Base-by-base conservation (phyloP, 1,140 invertebrate genomes). In the Drosophila leontia region DNA sequence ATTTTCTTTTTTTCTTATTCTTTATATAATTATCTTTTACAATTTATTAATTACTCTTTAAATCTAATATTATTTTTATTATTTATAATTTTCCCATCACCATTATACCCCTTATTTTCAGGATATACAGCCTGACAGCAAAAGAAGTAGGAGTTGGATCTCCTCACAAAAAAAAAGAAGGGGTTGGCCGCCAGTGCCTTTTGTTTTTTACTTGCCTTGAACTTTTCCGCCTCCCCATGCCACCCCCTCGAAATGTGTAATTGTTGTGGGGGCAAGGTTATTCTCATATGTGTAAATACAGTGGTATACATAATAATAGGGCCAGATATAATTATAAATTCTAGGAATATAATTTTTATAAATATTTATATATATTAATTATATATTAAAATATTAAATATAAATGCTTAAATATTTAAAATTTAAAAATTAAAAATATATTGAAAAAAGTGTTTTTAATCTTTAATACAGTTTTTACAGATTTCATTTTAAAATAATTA, bases 181-280 rank as follows among this genome's bases (percentile, higher is more conserved):
- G 70, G 57, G 47, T 58, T 44, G 67, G 58, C 42, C 37, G 68
- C 60, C 74, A 53, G 70, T 62, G 76, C 50, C 75, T 88, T 87
- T 87, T 86, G 80, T 87, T 87, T 87, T 87, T 72, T 79, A 44
- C 65, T 78, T 48, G 57, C 75, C 76, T 78, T 78, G 75, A 78
- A 78, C 75, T 78, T 78, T 78, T 78, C 17, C 17, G 17, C 47
- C 23, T 19, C 17, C 35, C 48, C 23, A 17, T 9, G 3, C 37
- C 17, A 11, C 17, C 35, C 8, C 15, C 15, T 15, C 26, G 1
- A 58, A n/a, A 44, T 71, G 42, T 72, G 51, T 72, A 72, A 71
- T 61, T 75, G 58, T 75, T 75, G 59, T 75, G 42, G 71, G 35
- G 64, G 60, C 47, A 47, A 51, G 23, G 58, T 55, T 63, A 58